Evolutionary conservation across 2,888 invertebrate species (phyloP).

Genomic region (Andrena camellia): DNA sequence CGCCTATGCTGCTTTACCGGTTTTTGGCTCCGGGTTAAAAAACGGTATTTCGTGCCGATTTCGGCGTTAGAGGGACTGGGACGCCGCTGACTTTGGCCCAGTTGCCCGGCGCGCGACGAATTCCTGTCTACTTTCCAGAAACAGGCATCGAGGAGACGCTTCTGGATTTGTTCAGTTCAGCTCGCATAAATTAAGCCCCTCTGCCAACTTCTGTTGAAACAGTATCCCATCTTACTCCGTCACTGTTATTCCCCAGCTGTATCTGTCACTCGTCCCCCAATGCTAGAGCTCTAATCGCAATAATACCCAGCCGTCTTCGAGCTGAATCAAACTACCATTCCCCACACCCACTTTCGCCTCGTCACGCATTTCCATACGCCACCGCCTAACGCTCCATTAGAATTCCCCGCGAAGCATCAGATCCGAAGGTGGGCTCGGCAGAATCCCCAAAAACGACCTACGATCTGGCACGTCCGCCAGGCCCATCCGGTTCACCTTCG

Average conservation of each 20-base stretch:
- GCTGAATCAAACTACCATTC: background rate
- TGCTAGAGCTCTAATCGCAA: no score
- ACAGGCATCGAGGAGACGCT: background rate
- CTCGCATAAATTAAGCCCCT: no score
- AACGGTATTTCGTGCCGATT: conserved; percentile 67
- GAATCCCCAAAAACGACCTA: conserved; percentile 14
- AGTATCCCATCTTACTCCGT: background rate
- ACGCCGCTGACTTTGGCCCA: background rate
- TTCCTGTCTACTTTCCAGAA: conserved; percentile 35
- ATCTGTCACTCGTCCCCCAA: no score
- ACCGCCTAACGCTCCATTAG: background rate
- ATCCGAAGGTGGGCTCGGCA: no score
- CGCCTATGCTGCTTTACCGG: conserved; percentile 10
- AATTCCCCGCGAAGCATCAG: background rate
- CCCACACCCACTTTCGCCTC: no score
- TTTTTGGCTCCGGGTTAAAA: conserved; percentile 51
- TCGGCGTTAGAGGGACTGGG: conserved; percentile 38
- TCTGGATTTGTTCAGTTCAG: no score
- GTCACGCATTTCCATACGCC: conserved; percentile 3
- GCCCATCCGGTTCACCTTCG: conserved; percentile 65
- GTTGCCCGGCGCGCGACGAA: background rate
- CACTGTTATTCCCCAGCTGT: no score
- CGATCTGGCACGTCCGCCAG: background rate
- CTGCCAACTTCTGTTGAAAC: background rate
- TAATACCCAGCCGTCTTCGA: no score